These are phyloP conservation scores for Enteromius mattozi DNA, from an alignment of 2,797 vertebrate genomes.

Conservation along the genomic window DNA sequence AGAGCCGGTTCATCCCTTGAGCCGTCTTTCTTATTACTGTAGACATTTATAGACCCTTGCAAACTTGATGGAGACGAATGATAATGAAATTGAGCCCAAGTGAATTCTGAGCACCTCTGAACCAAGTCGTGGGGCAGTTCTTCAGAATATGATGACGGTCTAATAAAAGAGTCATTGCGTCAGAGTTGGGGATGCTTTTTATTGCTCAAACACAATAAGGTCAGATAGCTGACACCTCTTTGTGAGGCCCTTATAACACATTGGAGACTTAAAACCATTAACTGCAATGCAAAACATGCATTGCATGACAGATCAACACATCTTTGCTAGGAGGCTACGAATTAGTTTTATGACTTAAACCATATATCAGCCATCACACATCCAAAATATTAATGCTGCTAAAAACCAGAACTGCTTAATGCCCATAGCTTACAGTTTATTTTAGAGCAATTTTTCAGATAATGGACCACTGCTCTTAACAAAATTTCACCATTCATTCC, in stretches of 20 bases:
- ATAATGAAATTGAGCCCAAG: slow-evolving; percentile 57
- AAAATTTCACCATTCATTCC: background rate
- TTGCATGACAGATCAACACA: slow-evolving; percentile 59
- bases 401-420: slow-evolving; percentile 64
- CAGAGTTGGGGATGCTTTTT: slow-evolving; percentile 67
- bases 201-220: slow-evolving; percentile 70
- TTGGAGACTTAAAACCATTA: slow-evolving; percentile 68
- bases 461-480: background rate
- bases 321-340: slow-evolving; percentile 56
- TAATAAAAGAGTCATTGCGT: slow-evolving; percentile 65
- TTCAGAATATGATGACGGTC: slow-evolving; percentile 62
- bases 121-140: slow-evolving; percentile 41
- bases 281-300: slow-evolving; percentile 63
- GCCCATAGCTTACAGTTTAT: background rate
- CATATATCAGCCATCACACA: slow-evolving; percentile 60
- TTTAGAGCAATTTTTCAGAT: background rate
- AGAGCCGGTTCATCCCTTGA: slow-evolving; percentile 60
- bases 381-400: slow-evolving; percentile 62
- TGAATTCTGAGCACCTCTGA: slow-evolving; percentile 62
- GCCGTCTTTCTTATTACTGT: slow-evolving; percentile 61
- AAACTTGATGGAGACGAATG: slow-evolving; percentile 48
- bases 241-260: slow-evolving; percentile 65
- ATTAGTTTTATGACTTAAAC: slow-evolving; percentile 66
- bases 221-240: slow-evolving; percentile 68
- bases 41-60: slow-evolving; percentile 62